Evolutionary conservation across 1,140 invertebrate genomes (phyloP).

Genomic region (Pomacea maculata): DNA sequence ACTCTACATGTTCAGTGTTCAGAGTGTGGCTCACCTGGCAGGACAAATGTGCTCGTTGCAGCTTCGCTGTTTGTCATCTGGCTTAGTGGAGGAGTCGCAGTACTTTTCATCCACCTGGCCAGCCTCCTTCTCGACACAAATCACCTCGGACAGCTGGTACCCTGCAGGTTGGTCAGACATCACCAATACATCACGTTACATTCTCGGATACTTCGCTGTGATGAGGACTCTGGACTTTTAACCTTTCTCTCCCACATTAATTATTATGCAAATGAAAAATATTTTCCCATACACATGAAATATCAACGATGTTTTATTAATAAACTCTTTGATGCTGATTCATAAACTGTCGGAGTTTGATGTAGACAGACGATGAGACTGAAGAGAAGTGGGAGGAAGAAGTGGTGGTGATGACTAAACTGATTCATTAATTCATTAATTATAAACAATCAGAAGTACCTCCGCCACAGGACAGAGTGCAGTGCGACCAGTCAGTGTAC

Average conservation of each 20-base stretch:
- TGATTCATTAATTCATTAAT: not conserved
- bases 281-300: too few species aligned
- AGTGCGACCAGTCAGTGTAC: slow-evolving; percentile 80
- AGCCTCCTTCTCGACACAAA: slow-evolving; percentile 75
- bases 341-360: too few species aligned
- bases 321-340: too few species aligned
- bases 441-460: slow-evolving; percentile 65
- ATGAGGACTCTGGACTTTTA: too few species aligned
- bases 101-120: slow-evolving; percentile 74
- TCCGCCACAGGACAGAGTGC: slow-evolving; percentile 80
- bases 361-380: too few species aligned
- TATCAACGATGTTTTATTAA: too few species aligned
- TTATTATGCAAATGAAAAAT: too few species aligned
- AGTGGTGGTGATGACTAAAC: too few species aligned
- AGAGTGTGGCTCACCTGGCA: slow-evolving; percentile 68
- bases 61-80: slow-evolving; percentile 70
- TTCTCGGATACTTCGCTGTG: too few species aligned
- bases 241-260: too few species aligned
- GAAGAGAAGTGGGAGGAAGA: too few species aligned
- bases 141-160: slow-evolving; percentile 69
- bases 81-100: slow-evolving; percentile 72
- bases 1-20: not conserved
- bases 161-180: slow-evolving; percentile 37
- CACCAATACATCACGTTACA: too few species aligned
- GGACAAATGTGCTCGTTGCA: slow-evolving; percentile 80